Evolutionary conservation across 2,888 invertebrate genomes (phyloP).

Genomic region (Phlogophora meticulosa): DNA sequence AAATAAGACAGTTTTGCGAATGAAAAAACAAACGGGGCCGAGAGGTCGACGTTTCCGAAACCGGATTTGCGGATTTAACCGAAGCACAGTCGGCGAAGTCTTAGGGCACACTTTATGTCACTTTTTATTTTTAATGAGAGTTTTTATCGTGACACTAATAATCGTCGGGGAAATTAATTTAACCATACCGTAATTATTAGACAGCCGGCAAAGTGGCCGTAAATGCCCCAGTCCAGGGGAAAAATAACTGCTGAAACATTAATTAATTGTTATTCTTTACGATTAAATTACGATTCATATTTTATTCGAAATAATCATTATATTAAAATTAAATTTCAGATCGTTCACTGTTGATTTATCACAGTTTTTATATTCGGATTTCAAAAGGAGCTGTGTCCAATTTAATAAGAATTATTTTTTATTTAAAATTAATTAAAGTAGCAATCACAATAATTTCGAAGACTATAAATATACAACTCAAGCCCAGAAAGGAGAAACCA

Average conservation of each 20-base stretch:
- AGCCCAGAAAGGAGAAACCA: neutral
- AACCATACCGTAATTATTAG: slow-evolving; percentile 65
- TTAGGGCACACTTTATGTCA: slow-evolving; percentile 84
- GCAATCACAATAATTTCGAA: neutral
- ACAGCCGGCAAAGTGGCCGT: slow-evolving; percentile 48
- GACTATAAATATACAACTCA: neutral
- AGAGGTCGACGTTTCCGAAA: slow-evolving; percentile 83
- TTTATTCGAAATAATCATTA: slow-evolving; percentile 19
- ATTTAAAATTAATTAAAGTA: neutral
- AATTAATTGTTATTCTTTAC: slow-evolving; percentile 38
- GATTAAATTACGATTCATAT: slow-evolving; percentile 40
- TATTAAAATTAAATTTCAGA: slow-evolving; percentile 7
- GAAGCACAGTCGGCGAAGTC: slow-evolving; percentile 67
- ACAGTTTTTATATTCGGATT: neutral
- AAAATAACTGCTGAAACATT: slow-evolving; percentile 37
- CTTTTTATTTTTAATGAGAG: slow-evolving; percentile 85
- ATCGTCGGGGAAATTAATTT: slow-evolving; percentile 71
- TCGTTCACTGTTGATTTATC: slow-evolving; percentile 16
- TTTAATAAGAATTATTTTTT: neutral
- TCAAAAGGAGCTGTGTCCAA: neutral
- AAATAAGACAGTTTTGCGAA: slow-evolving; percentile 89
- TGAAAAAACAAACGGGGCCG: slow-evolving; percentile 82
- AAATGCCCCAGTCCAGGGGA: slow-evolving; percentile 11
- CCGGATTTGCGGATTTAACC: slow-evolving; percentile 82
- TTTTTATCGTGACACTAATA: slow-evolving; percentile 77